Conservation (phyloP, 2,888 invertebrate genomes). For the Kuschelorhynchus macadamiae region DNA sequence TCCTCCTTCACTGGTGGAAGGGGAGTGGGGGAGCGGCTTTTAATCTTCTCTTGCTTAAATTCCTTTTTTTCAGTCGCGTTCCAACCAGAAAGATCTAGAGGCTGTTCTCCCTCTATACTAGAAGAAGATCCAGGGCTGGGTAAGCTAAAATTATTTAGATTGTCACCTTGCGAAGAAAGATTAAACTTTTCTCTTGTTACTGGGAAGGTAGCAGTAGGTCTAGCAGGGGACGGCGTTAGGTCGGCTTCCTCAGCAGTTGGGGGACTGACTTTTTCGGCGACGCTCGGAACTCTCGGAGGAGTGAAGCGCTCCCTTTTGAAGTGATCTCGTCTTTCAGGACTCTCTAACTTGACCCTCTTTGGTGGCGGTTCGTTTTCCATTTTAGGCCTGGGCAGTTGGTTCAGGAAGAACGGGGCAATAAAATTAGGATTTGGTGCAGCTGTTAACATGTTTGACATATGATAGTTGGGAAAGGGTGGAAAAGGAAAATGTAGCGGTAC, state of each 20-base stretch:
- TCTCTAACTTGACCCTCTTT: slow-evolving; percentile 34
- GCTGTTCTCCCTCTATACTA: slow-evolving; percentile 74
- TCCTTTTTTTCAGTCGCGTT: slow-evolving; percentile 55
- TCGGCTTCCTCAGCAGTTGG: slow-evolving; percentile 78
- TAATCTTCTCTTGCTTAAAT: slow-evolving; percentile 21
- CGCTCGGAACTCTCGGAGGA: slow-evolving; percentile 71
- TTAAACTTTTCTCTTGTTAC: slow-evolving; percentile 38
- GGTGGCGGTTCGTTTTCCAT: slow-evolving; percentile 28
- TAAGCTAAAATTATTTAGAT: slow-evolving; percentile 62
- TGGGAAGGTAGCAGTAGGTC: slow-evolving; percentile 66
- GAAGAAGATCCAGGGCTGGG: slow-evolving; percentile 61
- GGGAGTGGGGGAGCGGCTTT: slow-evolving; percentile 25
- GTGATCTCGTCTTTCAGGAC: slow-evolving; percentile 57
- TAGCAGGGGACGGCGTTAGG: slow-evolving; percentile 77
- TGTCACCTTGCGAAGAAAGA: slow-evolving; percentile 56
- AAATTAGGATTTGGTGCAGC: slow-evolving; percentile 72
- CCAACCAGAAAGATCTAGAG: slow-evolving; percentile 80
- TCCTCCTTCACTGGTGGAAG: slow-evolving; percentile 67
- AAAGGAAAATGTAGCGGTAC: slow-evolving; percentile 73
- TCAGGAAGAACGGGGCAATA: slow-evolving; percentile 77
- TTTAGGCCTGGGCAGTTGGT: slow-evolving; percentile 58
- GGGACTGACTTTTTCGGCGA: slow-evolving; percentile 71
- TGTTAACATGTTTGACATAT: slow-evolving; percentile 64
- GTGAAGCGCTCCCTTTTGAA: slow-evolving; percentile 70
- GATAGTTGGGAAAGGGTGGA: slow-evolving; percentile 73